Evolutionary conservation across 2,888 invertebrate species (phyloP), one percentile per base, ranked within the genome.

Genomic region (Dendrolimus houi): DNA sequence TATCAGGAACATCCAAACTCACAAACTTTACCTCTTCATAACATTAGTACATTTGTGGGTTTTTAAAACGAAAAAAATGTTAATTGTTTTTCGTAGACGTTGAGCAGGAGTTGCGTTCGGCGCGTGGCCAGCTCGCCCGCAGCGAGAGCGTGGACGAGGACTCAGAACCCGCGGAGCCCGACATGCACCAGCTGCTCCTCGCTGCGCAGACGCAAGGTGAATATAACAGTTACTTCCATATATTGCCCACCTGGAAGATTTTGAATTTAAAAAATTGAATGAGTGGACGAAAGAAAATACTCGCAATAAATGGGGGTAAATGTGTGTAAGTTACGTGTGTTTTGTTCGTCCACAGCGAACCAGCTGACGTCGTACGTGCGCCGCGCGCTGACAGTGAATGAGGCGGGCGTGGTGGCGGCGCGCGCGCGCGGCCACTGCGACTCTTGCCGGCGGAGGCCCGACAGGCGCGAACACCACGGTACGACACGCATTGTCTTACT

Each of bases 141-240:
- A 60, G 67, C 40, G 62, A 42, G 56, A 68, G 72, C 52, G 60
- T 58, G 47, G 70, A 64, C 8, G 77, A 74, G 0, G 70, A 63
- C 52, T 47, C 52, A 0, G 41, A 55, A 6, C 57, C 57, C 1
- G 57, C 60, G 9, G 64, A 64, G 12, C 74, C 76, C 0, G 83
- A 87, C 57, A 58, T 87, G 17, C 80, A 85, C 41, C 87, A 87
- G 57, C 71, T 91, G 56, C 62, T 91, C 8, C 68, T 91, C 0
- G 87, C 86, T 0, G 91, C 91, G 56, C 84, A 87, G 55, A 79
- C 82, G 58, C 91, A 91, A 67, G 87, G 91, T 90, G 60, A 56
- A 54, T 55, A 2, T 17, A 12, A 3, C 29, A 29, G 2, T 29
- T 3, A 29, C 29, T 3, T 29, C 29, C 3, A 29, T 29, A 29